Evolutionary conservation across 2,797 vertebrate genomes (phyloP).

Genomic region (Malacoctenus gilli): DNA sequence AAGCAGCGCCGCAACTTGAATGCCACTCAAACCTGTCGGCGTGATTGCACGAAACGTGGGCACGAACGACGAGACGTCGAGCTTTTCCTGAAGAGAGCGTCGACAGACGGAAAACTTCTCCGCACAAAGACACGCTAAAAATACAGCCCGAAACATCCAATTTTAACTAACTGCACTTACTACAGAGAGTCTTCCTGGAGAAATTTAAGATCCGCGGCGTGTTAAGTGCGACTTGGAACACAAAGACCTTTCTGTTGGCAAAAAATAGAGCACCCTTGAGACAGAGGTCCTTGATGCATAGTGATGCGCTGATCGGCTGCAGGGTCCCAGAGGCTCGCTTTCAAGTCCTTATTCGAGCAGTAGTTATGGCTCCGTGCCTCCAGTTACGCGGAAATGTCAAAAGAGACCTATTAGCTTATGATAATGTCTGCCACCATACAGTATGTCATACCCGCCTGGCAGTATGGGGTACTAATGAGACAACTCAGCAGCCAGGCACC

Average conservation of each 20-base stretch:
- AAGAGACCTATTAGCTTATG: conserved; percentile 75
- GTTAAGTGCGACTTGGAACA: conserved; percentile 60
- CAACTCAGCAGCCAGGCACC: conserved; percentile 55
- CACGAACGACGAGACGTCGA: too few relatives aligned
- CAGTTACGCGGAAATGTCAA: conserved; percentile 70
- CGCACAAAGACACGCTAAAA: not conserved
- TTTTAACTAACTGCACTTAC: conserved; percentile 32
- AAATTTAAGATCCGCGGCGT: conserved; percentile 49
- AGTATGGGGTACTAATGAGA: conserved; percentile 72
- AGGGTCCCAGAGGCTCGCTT: conserved; percentile 65
- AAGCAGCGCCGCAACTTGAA: not conserved
- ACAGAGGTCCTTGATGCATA: conserved; percentile 63
- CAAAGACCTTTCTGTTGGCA: conserved; percentile 60
- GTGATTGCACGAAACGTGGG: too few relatives aligned
- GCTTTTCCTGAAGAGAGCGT: too few relatives aligned
- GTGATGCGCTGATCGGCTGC: conserved; percentile 53
- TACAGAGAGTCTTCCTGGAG: conserved; percentile 22
- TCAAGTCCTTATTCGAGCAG: conserved; percentile 57
- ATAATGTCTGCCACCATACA: conserved; percentile 71
- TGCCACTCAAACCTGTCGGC: too few relatives aligned
- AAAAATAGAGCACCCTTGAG: conserved; percentile 70
- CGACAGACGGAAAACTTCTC: too few relatives aligned
- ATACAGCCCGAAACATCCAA: conserved; percentile 18
- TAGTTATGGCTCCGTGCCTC: conserved; percentile 62
- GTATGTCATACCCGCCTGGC: conserved; percentile 61